Evolutionary conservation across 2,797 vertebrate genomes (phyloP), one percentile per base, ranked within the genome.

Genomic region (Xiphorhynchus erythropygius): DNA sequence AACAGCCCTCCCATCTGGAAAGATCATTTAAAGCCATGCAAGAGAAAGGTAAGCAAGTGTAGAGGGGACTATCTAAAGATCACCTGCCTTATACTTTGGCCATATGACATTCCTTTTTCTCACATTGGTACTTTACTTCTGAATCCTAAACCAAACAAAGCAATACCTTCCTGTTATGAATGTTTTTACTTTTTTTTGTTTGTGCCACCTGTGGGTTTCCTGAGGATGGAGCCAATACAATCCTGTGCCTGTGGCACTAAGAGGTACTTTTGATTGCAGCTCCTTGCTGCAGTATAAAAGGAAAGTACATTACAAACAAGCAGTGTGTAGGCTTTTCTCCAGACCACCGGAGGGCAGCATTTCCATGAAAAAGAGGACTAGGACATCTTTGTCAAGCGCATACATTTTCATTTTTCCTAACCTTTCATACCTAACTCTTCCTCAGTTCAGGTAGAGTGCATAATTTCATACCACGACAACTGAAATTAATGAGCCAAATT

Each of bases 301-400:
- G 35, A 49, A 69, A 49, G 28, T 1, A 9, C 33, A 1, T 12
- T 28, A 46, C n/a, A 10, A 39, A 13, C 5, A 11, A 69, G 14
- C 39, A 56, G 4, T 1, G 19, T 13, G 35, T 24, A 8, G 37
- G 21, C 14, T 64, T 76, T 62, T 59, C 44, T 33, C 33, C 28
- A 57, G 7, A 32, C 83, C 97, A 91, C 89, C 56, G 67, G 97
- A 95, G 95, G 96, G 96, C 94, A 97, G 78, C 44, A 86, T 96
- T 96, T 90, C 78, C 76, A 95, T 10, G 57, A 60, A 75, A 94
- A 90, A 90, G 50, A 84, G 15, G 35, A 18, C 7, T 7, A 2
- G 0, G 3, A 32, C 14, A 3, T 10, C 0, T 9, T 14, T 30
- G 30, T 49, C 21, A 3, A 12, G 13, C 1, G 11, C 8, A 7